These are phyloP conservation scores for Caenorhabditis tropicalis DNA, from an alignment of 1,140 invertebrate genomes.

Conservation along the genomic window DNA sequence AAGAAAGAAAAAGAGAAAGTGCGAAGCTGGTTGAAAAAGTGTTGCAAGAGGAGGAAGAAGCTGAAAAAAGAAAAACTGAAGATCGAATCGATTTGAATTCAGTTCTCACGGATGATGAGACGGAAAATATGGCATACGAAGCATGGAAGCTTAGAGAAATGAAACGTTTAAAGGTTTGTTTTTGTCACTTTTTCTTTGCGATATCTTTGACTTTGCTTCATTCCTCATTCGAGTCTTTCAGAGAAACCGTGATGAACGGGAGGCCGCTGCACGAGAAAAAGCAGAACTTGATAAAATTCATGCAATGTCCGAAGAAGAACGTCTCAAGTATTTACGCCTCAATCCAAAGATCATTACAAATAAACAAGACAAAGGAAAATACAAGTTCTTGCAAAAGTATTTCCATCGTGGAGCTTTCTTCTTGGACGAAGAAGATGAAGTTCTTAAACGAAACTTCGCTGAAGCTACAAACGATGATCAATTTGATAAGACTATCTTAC, in stretches of 20 bases:
- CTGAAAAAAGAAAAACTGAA: conserved; percentile 82
- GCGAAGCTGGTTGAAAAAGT: conserved; percentile 15
- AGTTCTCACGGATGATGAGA: conserved; percentile 95
- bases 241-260: conserved; percentile 51
- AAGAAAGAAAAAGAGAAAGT: conserved; percentile 53
- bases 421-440: conserved; percentile 88
- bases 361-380: conserved; percentile 88
- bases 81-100: conserved; percentile 78
- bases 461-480: conserved; percentile 97
- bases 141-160: conserved; percentile 95
- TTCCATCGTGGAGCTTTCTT: conserved; percentile 99
- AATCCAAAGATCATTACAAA: conserved; percentile 94
- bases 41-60: conserved; percentile 48
- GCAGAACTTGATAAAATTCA: conserved; percentile 88
- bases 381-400: conserved; percentile 99
- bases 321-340: conserved; percentile 83
- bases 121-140: conserved; percentile 92
- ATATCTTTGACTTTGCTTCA: conserved; percentile 35
- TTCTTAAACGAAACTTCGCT: conserved; percentile 90
- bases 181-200: conserved; percentile 76
- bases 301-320: conserved; percentile 95
- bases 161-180: conserved; percentile 83
- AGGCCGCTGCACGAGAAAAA: conserved; percentile 79
- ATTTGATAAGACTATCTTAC: conserved; percentile 96
- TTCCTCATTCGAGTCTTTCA: not conserved